Percentiles rank a stretch among this genome's conserved stretches.
phyloP scores from a whole-genome alignment of 2,113 vertebrate genomes.

The Abramis brama region DNA sequence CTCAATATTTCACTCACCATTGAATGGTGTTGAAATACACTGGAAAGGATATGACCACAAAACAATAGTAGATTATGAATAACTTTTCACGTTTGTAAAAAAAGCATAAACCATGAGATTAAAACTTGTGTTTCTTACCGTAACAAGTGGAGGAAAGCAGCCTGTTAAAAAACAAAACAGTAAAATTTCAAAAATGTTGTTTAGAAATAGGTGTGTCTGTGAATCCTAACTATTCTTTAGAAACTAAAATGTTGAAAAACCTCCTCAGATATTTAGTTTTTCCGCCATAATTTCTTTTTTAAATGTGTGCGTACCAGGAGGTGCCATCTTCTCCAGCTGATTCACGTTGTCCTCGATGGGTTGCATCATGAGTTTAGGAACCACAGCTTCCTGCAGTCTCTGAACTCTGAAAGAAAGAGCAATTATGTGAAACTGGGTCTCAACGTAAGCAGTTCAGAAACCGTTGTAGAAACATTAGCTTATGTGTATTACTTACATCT shows the following conservation, averaged over 20 bases:
- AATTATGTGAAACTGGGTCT: not conserved
- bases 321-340: conserved; percentile 54
- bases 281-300: not conserved
- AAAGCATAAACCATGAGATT: not conserved
- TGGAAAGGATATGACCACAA: conserved; percentile 31
- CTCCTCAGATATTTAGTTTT: not conserved
- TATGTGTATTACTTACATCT: conserved; percentile 16
- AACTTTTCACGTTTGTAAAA: not conserved
- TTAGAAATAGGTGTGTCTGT: not conserved
- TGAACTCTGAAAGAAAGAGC: conserved; percentile 56
- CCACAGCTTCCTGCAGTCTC: conserved; percentile 56
- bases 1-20: conserved; percentile 60
- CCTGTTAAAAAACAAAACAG: conserved; percentile 61
- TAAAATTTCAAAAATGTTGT: not conserved
- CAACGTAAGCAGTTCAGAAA: not conserved
- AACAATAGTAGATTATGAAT: not conserved
- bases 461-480: not conserved
- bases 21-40: conserved; percentile 64
- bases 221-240: not conserved
- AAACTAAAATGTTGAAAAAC: not conserved
- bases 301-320: conserved; percentile 54
- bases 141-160: conserved; percentile 30
- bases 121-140: conserved; percentile 35
- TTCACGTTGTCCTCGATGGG: conserved; percentile 48
- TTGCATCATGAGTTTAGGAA: conserved; percentile 56